Percentiles rank a stretch among this genome's conserved stretches.
Evolutionary conservation across 2,888 invertebrate species (phyloP).

Genomic region (Drosophila merina): DNA sequence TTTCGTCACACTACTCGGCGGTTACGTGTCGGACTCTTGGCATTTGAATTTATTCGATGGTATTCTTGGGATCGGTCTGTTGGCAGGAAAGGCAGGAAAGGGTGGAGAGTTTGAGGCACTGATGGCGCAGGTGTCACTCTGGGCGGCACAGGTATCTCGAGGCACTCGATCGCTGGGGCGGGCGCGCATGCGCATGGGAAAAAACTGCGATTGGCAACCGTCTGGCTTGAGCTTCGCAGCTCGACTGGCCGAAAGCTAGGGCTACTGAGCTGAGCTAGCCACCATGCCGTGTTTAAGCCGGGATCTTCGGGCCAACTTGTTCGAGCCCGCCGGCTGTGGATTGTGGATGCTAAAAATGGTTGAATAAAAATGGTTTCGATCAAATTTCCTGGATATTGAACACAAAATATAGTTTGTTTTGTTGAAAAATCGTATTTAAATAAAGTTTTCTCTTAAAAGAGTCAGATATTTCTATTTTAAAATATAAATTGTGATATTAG

Average conservation of each 20-base stretch:
- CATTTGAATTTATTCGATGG: conserved; percentile 5
- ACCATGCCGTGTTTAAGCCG: conserved; percentile 6
- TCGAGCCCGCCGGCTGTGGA: conserved; percentile 39
- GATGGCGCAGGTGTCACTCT: conserved; percentile 4
- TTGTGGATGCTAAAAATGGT: conserved; percentile 28
- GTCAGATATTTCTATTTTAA: not conserved
- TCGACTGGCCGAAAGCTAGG: conserved; percentile 54
- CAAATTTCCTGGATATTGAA: not conserved
- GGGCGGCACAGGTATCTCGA: conserved; percentile 1
- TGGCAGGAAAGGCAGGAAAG: not conserved
- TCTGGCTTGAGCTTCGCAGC: conserved; percentile 58
- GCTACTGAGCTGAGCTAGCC: conserved; percentile 31
- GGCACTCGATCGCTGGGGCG: not conserved
- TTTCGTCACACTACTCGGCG: conserved; percentile 31
- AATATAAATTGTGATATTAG: not conserved
- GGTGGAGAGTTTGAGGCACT: conserved; percentile 8
- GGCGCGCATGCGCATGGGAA: conserved; percentile 1
- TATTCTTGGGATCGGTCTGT: conserved; percentile 31
- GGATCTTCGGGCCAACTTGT: conserved; percentile 40
- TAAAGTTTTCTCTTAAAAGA: no score
- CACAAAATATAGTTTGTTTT: not conserved
- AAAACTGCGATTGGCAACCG: conserved; percentile 50
- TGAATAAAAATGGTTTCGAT: not conserved
- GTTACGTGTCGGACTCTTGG: conserved; percentile 15
- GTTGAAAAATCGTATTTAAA: no score